Evolutionary conservation across 2,113 vertebrate species (phyloP).

Genomic region (chimpanzee (Pan troglodytes)): NHGRI_mPanTro3-v2.1_pri NC_072414.2:25452001-25452500

Average conservation of each 20-base stretch:
- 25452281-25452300: slow-evolving; percentile 57
- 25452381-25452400: neutral
- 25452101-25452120: neutral
- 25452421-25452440: neutral
- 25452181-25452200: slow-evolving; percentile 36
- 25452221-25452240: slow-evolving; percentile 28
- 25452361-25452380: slow-evolving; percentile 33
- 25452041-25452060: slow-evolving; percentile 2
- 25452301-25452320: slow-evolving; percentile 52
- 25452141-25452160: neutral
- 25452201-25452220: neutral
- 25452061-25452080: neutral
- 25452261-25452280: slow-evolving; percentile 7
- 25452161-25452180: neutral
- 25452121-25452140: slow-evolving; percentile 22
- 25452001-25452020: slow-evolving; percentile 46
- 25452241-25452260: neutral
- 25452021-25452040: slow-evolving; percentile 51
- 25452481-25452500: neutral
- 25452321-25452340: neutral
- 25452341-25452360: slow-evolving; percentile 54
- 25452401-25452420: neutral
- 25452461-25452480: neutral
- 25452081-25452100: slow-evolving; percentile 1
- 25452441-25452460: neutral